Percentiles rank a stretch among this genome's conserved stretches.
Evolutionary conservation across 2,888 invertebrate genomes (phyloP).

Genomic region (Meteorus cinctellus): DNA sequence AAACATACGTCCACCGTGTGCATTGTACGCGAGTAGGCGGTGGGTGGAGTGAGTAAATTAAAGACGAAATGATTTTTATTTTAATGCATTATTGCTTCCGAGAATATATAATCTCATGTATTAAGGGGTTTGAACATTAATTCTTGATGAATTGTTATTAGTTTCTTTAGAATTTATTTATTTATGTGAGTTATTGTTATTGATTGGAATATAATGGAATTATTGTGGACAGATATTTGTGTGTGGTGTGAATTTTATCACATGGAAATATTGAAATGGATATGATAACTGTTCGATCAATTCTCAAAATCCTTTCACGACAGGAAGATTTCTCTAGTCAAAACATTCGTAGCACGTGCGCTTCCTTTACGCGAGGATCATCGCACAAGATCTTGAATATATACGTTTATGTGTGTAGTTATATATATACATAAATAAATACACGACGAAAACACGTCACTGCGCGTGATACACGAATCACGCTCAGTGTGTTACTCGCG

Average conservation of each 20-base stretch:
- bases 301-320: constrained; percentile 4
- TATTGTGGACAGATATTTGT: not conserved
- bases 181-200: not conserved
- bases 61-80: constrained; percentile 25
- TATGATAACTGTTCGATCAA: constrained; percentile 5
- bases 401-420: constrained; percentile 14
- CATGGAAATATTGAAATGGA: not conserved
- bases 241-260: not conserved
- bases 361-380: constrained; percentile 35
- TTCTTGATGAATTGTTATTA: not conserved
- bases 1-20: constrained; percentile 55
- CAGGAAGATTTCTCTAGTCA: constrained; percentile 32
- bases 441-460: constrained; percentile 40
- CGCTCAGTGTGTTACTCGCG: constrained; percentile 32
- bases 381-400: constrained; percentile 41
- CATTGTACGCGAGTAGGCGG: constrained; percentile 36
- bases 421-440: constrained; percentile 17
- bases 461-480: constrained; percentile 47
- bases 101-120: not conserved
- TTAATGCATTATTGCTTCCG: constrained; percentile 13
- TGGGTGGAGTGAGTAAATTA: constrained; percentile 35
- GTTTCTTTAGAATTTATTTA: not conserved
- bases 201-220: not conserved
- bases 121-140: not conserved
- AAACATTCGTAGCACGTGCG: constrained; percentile 42